Evolutionary conservation across 2,888 invertebrate species (phyloP).

Genomic region (Cremastinae sp.): DNA sequence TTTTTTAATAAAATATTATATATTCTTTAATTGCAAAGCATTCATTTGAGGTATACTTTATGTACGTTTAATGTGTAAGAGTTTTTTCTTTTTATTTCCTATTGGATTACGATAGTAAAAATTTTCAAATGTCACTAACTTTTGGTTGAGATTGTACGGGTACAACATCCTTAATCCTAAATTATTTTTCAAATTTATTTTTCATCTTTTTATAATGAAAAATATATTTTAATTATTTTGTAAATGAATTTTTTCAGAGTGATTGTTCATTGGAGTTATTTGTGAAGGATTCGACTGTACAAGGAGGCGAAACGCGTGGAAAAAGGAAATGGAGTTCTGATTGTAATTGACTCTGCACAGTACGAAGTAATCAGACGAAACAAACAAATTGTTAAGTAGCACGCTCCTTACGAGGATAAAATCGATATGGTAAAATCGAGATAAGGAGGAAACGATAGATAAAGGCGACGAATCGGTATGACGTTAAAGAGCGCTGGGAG

Average conservation of each 20-base stretch:
- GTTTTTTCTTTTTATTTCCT: too few species aligned
- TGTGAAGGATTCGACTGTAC: slow-evolving; percentile 34
- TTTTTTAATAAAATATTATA: too few species aligned
- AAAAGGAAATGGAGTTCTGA: slow-evolving; percentile 34
- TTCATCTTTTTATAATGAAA: too few species aligned
- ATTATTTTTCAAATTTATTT: too few species aligned
- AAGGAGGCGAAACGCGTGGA: background rate
- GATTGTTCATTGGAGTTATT: background rate
- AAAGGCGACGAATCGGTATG: slow-evolving; percentile 44
- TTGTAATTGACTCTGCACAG: slow-evolving; percentile 50
- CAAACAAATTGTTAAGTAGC: slow-evolving; percentile 52
- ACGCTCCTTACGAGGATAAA: slow-evolving; percentile 19
- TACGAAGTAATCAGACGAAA: slow-evolving; percentile 43
- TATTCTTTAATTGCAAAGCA: too few species aligned
- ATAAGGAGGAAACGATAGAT: slow-evolving; percentile 5
- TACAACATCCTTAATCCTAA: too few species aligned
- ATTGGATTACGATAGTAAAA: too few species aligned
- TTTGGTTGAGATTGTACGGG: too few species aligned
- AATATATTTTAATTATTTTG: background rate
- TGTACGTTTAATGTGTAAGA: too few species aligned
- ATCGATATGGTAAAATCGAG: slow-evolving; percentile 28
- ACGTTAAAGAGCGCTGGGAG: slow-evolving; percentile 35
- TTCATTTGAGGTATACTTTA: too few species aligned
- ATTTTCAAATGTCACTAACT: too few species aligned
- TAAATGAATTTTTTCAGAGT: background rate